These are phyloP conservation scores for Euzetes globulus DNA, from an alignment of 2,888 invertebrate species.

Conservation along the genomic window DNA sequence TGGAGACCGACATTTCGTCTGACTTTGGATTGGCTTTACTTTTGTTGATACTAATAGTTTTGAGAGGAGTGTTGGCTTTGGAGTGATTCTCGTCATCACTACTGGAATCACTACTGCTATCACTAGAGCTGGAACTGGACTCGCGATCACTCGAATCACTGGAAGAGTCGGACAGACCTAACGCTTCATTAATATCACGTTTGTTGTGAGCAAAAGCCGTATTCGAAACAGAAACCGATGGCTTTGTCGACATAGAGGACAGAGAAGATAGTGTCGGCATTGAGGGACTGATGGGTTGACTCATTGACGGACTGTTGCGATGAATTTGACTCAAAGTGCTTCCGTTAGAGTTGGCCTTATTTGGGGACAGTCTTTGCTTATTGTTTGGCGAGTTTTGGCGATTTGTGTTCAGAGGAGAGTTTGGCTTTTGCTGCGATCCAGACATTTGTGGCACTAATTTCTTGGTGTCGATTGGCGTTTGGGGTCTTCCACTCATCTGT, in stretches of 20 bases:
- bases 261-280: constrained; percentile 16
- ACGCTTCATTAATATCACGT: constrained; percentile 21
- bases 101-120: constrained; percentile 43
- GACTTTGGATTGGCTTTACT: background rate
- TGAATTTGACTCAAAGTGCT: background rate
- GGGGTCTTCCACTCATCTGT: background rate
- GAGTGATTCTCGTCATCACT: constrained; percentile 37
- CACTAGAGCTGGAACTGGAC: constrained; percentile 41
- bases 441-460: constrained; percentile 28
- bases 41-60: background rate
- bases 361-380: constrained; percentile 23
- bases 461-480: constrained; percentile 4
- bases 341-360: constrained; percentile 21
- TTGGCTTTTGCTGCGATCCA: constrained; percentile 1
- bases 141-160: constrained; percentile 44
- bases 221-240: constrained; percentile 17
- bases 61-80: background rate
- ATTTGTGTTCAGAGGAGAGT: constrained; percentile 6
- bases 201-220: background rate
- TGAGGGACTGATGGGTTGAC: constrained; percentile 26
- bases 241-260: constrained; percentile 1
- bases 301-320: background rate
- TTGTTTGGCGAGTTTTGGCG: constrained; percentile 30
- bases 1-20: background rate
- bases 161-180: constrained; percentile 48